Evolutionary conservation across 53 echinoderm and acorn worm genomes (phyloP).

Genomic region (Mesocentrotus franciscanus): DNA sequence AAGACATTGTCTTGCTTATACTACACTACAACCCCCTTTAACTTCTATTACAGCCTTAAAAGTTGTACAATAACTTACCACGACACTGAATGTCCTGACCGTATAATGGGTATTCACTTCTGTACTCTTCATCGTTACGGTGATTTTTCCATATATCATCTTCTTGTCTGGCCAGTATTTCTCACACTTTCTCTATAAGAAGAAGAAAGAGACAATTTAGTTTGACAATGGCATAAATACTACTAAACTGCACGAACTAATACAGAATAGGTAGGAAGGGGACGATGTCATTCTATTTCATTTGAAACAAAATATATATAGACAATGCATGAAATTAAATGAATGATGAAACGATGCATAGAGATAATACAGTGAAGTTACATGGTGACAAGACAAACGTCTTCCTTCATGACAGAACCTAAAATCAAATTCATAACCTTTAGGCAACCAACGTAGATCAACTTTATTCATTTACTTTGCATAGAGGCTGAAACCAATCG

Average conservation of each 20-base stretch:
- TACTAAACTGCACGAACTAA: background rate
- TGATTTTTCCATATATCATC: constrained; percentile 67
- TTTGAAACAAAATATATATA: no score
- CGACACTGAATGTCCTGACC: constrained; percentile 36
- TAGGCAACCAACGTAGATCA: no score
- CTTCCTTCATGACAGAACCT: no score
- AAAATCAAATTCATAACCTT: no score
- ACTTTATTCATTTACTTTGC: no score
- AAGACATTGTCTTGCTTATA: background rate
- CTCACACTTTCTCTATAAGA: constrained; percentile 73
- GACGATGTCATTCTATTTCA: no score
- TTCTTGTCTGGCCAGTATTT: constrained; percentile 79
- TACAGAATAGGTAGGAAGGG: no score
- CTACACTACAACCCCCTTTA: background rate
- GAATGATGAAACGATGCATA: no score
- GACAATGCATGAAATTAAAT: no score
- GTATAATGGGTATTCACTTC: constrained; percentile 57
- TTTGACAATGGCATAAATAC: background rate
- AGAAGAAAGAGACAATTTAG: background rate
- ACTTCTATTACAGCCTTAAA: background rate
- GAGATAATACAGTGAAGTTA: no score
- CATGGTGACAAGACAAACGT: no score
- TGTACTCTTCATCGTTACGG: constrained; percentile 26
- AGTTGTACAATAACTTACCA: background rate
- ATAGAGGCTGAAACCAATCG: background rate